Evolutionary conservation across 2,888 invertebrate genomes (phyloP).

Genomic region (Drosophila macrospina): DNA sequence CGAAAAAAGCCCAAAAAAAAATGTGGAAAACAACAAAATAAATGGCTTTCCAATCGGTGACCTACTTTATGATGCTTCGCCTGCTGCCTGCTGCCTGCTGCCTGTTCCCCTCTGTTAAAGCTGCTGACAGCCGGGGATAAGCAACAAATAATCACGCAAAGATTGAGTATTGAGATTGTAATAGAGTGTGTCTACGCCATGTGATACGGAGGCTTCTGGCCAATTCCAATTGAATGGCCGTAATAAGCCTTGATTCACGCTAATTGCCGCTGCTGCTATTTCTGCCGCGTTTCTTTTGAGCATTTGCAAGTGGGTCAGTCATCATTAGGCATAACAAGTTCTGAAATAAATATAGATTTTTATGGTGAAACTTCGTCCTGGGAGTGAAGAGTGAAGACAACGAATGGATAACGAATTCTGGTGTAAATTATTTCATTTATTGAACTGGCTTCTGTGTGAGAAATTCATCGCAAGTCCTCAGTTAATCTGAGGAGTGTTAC

Average conservation of each 20-base stretch:
- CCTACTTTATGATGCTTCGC: slow-evolving; percentile 63
- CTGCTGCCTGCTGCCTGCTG: background rate
- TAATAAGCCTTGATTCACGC: slow-evolving; percentile 54
- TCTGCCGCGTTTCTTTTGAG: slow-evolving; percentile 35
- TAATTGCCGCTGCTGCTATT: slow-evolving; percentile 31
- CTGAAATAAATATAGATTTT: slow-evolving; percentile 28
- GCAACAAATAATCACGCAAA: slow-evolving; percentile 40
- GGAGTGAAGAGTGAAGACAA: slow-evolving; percentile 6
- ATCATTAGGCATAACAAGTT: slow-evolving; percentile 18
- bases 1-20: slow-evolving; percentile 8
- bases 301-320: slow-evolving; percentile 48
- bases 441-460: slow-evolving; percentile 65
- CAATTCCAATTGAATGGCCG: slow-evolving; percentile 1
- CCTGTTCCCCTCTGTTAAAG: background rate
- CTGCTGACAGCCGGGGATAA: slow-evolving; percentile 14
- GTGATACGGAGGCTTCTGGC: slow-evolving; percentile 10
- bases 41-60: slow-evolving; percentile 72
- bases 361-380: slow-evolving; percentile 31
- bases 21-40: slow-evolving; percentile 38
- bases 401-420: slow-evolving; percentile 29
- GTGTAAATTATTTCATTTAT: slow-evolving; percentile 79
- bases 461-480: slow-evolving; percentile 46
- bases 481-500: slow-evolving; percentile 34
- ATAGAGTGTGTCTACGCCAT: slow-evolving; percentile 39
- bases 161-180: slow-evolving; percentile 25